Conservation (phyloP, 1,140 invertebrate species). For the Argopecten irradians region DNA sequence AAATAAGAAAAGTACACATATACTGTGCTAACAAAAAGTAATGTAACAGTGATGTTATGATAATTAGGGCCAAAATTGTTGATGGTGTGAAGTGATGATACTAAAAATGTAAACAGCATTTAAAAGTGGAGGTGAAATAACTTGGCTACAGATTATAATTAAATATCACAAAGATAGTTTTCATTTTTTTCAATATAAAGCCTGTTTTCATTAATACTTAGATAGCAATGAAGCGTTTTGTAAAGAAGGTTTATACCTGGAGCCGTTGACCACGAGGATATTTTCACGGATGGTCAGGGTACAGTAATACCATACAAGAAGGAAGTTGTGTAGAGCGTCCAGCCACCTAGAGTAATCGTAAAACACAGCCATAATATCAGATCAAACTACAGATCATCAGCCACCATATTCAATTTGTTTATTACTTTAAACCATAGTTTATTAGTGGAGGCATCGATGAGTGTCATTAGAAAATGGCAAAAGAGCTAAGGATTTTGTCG, state of each 20-base stretch:
- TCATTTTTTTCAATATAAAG: too few relatives aligned
- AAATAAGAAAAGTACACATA: too few relatives aligned
- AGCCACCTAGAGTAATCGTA: constrained; percentile 86
- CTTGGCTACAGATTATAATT: background rate
- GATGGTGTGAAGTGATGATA: too few relatives aligned
- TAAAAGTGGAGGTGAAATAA: background rate
- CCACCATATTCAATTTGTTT: background rate
- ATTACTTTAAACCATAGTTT: background rate
- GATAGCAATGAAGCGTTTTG: background rate
- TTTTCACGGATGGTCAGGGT: constrained; percentile 99
- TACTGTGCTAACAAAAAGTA: too few relatives aligned
- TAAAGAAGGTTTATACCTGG: constrained; percentile 73
- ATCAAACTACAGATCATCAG: too few relatives aligned
- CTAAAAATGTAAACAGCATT: too few relatives aligned
- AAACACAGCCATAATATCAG: constrained; percentile 3
- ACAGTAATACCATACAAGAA: constrained; percentile 99
- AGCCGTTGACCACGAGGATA: constrained; percentile 87
- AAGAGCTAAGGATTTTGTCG: too few relatives aligned
- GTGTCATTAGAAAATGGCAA: too few relatives aligned
- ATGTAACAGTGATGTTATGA: too few relatives aligned
- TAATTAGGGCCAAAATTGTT: too few relatives aligned
- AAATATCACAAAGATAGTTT: background rate
- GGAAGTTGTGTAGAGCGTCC: constrained; percentile 96
- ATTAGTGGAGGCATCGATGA: too few relatives aligned
- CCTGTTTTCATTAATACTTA: constrained; percentile 30